Base-by-base conservation (phyloP, 2,888 invertebrate genomes). In the Augochlorella aurata region DNA sequence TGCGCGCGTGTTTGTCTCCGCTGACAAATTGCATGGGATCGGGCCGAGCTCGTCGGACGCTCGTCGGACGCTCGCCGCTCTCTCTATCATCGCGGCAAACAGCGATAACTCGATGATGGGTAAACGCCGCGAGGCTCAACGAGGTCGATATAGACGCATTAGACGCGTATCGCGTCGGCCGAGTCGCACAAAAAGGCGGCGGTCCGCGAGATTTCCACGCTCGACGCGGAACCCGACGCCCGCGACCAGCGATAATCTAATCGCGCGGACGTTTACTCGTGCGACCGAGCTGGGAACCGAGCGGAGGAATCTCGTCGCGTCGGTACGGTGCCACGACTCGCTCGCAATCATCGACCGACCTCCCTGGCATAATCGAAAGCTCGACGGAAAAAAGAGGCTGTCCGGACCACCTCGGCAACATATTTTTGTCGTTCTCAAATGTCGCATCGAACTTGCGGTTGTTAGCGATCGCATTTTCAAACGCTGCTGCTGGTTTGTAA, bases 1-100 rank as follows among this genome's bases (percentile, higher is more conserved):
- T 58, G 61, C n/a, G 75, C 78, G 76, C 69, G 52, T 76, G 71
- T 80, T 83, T 63, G 83, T 82, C 83, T 76, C 77, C 71, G 74
- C 77, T 83, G 87, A 85, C 85, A 85, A 87, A 87, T 87, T 85
- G 81, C 85, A 70, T 75, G 83, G 81, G 87, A 83, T 85, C 85
- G 78, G 66, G 67, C 70, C 73, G 70, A 8, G 50, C 63, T 58
- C 73, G 79, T 70, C 76, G 80, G 75, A 81, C 61, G 50, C 63
- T 58, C 73, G 79, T 70, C 76, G 80, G 75, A 81, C 61, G 61
- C 29, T 61, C 29, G 61, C 61, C 29, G 29, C 16, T 63, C 38
- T 38, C 61, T 61, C 63, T 63, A 87, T 87, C 87, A 87, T 83
- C 80, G 82, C 77, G 84, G 78, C 87, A 82, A 84, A 78, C 79